phyloP scores from a whole-genome alignment of 2,888 invertebrate species.

The Neelides folsomi region DNA sequence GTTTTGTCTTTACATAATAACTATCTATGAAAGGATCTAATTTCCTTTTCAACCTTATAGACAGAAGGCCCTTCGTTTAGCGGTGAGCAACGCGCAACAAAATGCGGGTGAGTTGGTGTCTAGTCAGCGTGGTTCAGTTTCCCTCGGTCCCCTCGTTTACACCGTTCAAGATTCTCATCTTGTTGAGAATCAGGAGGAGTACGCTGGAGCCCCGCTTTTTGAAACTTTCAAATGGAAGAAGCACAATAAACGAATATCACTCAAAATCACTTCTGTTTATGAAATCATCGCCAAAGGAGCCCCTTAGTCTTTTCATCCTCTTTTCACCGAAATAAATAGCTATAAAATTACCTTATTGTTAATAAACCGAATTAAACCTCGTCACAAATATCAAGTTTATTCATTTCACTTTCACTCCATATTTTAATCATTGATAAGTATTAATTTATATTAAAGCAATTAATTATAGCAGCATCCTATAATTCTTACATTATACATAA shows the following conservation, averaged over 20 bases:
- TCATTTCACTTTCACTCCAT: too few species aligned
- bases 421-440: too few species aligned
- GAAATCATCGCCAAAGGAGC: constrained; percentile 10
- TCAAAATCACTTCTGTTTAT: constrained; percentile 20
- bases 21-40: background rate
- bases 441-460: too few species aligned
- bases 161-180: constrained; percentile 16
- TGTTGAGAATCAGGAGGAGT: constrained; percentile 12
- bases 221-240: constrained; percentile 19
- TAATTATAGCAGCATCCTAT: too few species aligned
- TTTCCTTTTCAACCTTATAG: constrained; percentile 6
- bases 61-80: constrained; percentile 13
- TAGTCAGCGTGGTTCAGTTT: constrained; percentile 8
- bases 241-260: constrained; percentile 14
- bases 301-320: too few species aligned
- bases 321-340: too few species aligned
- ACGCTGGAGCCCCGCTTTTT: constrained; percentile 12
- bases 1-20: background rate
- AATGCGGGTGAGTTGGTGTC: constrained; percentile 16
- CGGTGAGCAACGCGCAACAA: constrained; percentile 15
- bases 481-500: too few species aligned
- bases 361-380: too few species aligned
- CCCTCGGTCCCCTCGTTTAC: constrained; percentile 18
- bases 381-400: too few species aligned
- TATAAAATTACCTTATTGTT: too few species aligned